Conservation (phyloP, 2,797 vertebrate genomes). For the Graptemys geographica region DNA sequence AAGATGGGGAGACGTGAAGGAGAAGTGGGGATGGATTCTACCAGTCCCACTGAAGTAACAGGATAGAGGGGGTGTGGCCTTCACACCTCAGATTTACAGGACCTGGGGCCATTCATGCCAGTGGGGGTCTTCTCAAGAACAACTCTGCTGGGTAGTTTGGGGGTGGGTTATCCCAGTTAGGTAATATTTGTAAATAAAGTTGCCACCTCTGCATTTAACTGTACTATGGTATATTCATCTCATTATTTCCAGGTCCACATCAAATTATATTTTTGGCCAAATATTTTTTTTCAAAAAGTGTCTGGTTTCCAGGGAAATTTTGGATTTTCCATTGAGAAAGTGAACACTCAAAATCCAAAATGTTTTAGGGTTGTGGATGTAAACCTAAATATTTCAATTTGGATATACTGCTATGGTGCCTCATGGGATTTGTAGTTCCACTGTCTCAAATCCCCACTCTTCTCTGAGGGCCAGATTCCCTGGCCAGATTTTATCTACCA, state of each 20-base stretch:
- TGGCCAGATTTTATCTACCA: neutral
- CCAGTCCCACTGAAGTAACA: neutral
- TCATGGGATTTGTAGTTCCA: neutral
- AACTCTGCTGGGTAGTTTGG: neutral
- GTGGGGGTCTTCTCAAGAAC: neutral
- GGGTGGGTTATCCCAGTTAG: neutral
- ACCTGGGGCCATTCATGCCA: neutral
- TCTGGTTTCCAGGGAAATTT: neutral
- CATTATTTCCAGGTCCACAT: neutral
- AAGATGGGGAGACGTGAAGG: neutral
- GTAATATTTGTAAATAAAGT: neutral
- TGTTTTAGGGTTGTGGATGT: neutral
- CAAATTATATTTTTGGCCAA: neutral
- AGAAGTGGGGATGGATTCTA: neutral
- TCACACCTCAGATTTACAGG: neutral
- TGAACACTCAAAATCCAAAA: neutral
- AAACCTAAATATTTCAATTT: neutral
- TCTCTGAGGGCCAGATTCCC: neutral
- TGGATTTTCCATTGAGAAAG: neutral
- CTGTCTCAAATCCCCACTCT: neutral
- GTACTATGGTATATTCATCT: neutral
- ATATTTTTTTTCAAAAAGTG: neutral
- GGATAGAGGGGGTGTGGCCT: no score
- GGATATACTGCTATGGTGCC: accelerated
- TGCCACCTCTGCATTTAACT: neutral